Evolutionary conservation across 2,797 vertebrate genomes (phyloP).

Genomic region (Clamator glandarius): DNA sequence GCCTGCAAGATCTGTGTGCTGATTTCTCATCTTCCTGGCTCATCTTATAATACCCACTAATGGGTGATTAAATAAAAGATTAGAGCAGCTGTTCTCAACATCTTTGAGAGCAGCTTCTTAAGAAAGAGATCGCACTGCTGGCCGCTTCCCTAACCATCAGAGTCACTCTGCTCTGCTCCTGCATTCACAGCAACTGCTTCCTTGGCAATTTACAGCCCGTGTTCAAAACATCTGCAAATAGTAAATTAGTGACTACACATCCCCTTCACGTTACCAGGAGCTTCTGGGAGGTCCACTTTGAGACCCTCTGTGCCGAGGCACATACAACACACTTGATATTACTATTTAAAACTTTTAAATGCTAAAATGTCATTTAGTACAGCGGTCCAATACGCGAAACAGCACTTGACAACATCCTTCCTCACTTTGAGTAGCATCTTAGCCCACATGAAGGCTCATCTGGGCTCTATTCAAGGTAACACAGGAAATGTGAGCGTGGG

Average conservation of each 20-base stretch:
- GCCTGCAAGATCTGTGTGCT: background rate
- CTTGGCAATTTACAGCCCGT: background rate
- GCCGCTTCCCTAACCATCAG: background rate
- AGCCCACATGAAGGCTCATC: background rate
- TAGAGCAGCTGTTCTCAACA: constrained; percentile 25
- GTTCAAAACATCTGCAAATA: background rate
- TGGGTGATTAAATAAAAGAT: constrained; percentile 28
- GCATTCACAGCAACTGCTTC: background rate
- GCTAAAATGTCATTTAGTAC: background rate
- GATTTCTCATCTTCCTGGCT: background rate
- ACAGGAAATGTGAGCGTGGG: background rate
- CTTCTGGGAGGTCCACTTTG: background rate
- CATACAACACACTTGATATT: background rate
- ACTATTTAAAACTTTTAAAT: background rate
- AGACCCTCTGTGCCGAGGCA: background rate
- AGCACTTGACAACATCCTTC: background rate
- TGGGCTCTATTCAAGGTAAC: background rate
- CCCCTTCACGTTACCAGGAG: background rate
- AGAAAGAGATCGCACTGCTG: background rate
- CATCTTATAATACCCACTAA: constrained; percentile 6
- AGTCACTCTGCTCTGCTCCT: background rate
- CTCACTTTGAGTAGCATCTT: background rate
- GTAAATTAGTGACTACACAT: background rate
- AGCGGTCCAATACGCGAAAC: background rate
- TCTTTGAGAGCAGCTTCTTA: constrained; percentile 17